phyloP scores from a whole-genome alignment of 2,113 vertebrate species.

The Romanogobio albipinnatus region DNA sequence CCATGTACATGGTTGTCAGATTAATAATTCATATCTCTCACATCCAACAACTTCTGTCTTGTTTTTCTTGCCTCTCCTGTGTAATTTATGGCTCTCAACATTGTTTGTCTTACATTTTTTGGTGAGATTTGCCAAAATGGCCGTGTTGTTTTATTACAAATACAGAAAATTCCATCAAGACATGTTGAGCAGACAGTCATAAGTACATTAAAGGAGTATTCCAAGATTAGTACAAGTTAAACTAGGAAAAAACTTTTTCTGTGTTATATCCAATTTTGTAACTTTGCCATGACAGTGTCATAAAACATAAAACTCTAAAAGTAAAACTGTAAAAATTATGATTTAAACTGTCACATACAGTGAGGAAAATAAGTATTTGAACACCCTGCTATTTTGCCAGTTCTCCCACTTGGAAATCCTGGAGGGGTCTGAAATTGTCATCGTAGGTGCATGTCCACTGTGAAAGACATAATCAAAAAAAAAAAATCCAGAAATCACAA shows the following conservation, averaged over 20 bases:
- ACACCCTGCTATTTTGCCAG: too few relatives aligned
- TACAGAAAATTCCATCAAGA: constrained; percentile 54
- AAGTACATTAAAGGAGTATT: background rate
- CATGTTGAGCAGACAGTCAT: constrained; percentile 29
- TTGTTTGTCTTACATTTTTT: constrained; percentile 54
- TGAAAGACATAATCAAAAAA: too few relatives aligned
- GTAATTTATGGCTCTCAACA: constrained; percentile 36
- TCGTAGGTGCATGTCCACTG: too few relatives aligned
- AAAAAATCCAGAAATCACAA: too few relatives aligned
- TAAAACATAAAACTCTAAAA: background rate
- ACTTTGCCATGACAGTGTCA: background rate
- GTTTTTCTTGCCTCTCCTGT: constrained; percentile 41
- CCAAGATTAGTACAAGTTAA: background rate
- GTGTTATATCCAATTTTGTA: background rate
- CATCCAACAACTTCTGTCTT: constrained; percentile 72
- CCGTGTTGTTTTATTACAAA: constrained; percentile 36
- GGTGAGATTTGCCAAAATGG: constrained; percentile 53
- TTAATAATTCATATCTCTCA: constrained; percentile 92
- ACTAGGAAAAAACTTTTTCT: background rate
- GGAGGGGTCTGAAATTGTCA: too few relatives aligned
- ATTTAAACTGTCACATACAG: background rate
- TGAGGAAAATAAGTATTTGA: too few relatives aligned
- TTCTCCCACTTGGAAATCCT: too few relatives aligned
- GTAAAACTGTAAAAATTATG: background rate
- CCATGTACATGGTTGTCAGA: constrained; percentile 86